Evolutionary conservation across 2,113 vertebrate genomes (phyloP).

Genomic region (Xyrauchen texanus): DNA sequence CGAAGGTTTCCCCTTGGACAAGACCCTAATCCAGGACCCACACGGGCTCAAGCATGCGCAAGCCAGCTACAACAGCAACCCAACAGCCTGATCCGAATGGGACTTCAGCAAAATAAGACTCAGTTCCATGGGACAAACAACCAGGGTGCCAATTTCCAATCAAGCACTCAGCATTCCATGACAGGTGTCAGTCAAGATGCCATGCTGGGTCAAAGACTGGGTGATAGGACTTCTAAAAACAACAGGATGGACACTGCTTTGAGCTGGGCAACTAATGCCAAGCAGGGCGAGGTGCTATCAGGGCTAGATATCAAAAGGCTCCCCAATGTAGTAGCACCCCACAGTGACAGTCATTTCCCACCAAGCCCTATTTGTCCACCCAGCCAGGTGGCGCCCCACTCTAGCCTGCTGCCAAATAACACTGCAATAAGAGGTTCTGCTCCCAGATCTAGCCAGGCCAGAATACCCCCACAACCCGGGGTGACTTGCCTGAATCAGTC

Average conservation of each 20-base stretch:
- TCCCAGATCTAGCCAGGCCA: slow-evolving; percentile 77
- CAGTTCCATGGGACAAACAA: slow-evolving; percentile 76
- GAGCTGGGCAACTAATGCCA: slow-evolving; percentile 82
- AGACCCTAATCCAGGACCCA: slow-evolving; percentile 74
- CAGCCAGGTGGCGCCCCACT: slow-evolving; percentile 79
- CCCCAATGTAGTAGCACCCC: slow-evolving; percentile 70
- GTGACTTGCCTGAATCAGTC: slow-evolving; percentile 78
- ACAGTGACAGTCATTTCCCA: slow-evolving; percentile 78
- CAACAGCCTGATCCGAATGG: slow-evolving; percentile 77
- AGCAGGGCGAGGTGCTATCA: slow-evolving; percentile 76
- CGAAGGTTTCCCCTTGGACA: slow-evolving; percentile 77
- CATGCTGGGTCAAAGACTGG: slow-evolving; percentile 69
- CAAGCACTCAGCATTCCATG: slow-evolving; percentile 77
- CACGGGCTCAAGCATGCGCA: slow-evolving; percentile 66
- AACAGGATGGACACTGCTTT: slow-evolving; percentile 64
- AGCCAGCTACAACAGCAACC: slow-evolving; percentile 78
- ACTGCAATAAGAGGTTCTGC: slow-evolving; percentile 76
- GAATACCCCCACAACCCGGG: slow-evolving; percentile 76
- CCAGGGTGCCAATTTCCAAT: slow-evolving; percentile 75
- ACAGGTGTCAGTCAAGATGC: slow-evolving; percentile 64
- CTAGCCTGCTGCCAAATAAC: slow-evolving; percentile 81
- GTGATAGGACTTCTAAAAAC: slow-evolving; percentile 74
- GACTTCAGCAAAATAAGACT: slow-evolving; percentile 77
- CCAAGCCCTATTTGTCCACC: slow-evolving; percentile 80
- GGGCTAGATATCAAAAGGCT: slow-evolving; percentile 72